Evolutionary conservation across 2,888 invertebrate species (phyloP), one percentile per base, ranked within the genome.

Genomic region (Osmoderma eremita): DNA sequence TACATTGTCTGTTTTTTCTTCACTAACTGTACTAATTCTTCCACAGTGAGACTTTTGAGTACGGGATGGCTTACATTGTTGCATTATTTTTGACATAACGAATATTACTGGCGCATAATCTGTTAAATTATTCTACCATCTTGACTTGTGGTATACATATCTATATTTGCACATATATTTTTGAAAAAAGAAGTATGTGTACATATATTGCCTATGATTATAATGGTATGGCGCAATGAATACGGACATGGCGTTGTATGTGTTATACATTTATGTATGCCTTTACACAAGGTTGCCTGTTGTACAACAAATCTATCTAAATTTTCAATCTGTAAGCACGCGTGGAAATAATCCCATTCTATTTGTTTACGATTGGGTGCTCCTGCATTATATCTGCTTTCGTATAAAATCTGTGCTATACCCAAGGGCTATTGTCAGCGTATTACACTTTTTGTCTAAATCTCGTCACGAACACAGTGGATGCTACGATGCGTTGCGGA

Each of bases 291-390:
- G 54, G 22, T 62, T 15, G 49, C 45, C 17, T 64, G 30, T 18
- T 53, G 38, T 53, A 53, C 50, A 50, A 18, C 36, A 53, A 30
- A 30, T 30, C 10, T 22, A 65, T 65, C 51, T 65, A 54, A 62
- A 65, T 65, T 42, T 68, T 61, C 62, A 51, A 62, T 62, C 63
- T 67, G 54, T 36, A 49, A 30, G 18, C 76, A 78, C 77, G 77
- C 77, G 78, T 77, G 77, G 78, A 78, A 79, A 78, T 79, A 79
- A 79, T 78, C 78, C 79, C 69, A 76, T 79, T 79, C 76, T 77
- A 75, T 77, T 76, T 77, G 77, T 77, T 74, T 75, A 77, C 78
- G 77, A 78, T 73, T 75, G 78, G 77, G 72, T 77, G 78, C 75
- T 72, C 75, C 70, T 72, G 71, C 71, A 79, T 77, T 79, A 79